A percentile compares a stretch with the other conserved stretches of the same genome.
phyloP scores from a whole-genome alignment of 2,113 vertebrate genomes.

The Sterna hirundo region DNA sequence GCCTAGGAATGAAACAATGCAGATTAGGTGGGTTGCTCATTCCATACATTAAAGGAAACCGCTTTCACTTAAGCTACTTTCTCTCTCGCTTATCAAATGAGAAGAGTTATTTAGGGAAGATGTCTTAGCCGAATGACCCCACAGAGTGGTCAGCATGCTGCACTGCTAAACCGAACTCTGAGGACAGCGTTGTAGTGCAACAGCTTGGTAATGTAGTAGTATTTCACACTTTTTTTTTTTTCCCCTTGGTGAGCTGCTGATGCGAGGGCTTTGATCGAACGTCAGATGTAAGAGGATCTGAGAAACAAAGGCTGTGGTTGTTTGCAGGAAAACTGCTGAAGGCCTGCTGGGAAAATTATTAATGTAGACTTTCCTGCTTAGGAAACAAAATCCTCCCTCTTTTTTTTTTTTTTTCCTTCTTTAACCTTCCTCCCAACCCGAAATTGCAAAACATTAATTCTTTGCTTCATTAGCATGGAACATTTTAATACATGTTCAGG shows the following conservation, averaged over 20 bases:
- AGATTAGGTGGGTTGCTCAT: neutral
- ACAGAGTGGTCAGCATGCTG: neutral
- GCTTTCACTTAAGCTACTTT: neutral
- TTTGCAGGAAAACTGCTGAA: conserved; percentile 72
- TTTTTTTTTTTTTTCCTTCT: neutral
- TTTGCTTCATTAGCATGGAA: conserved; percentile 70
- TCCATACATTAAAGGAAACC: neutral
- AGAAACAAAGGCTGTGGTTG: conserved; percentile 77
- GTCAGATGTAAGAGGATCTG: conserved; percentile 81
- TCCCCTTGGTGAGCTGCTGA: conserved; percentile 60
- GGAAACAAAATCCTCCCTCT: conserved; percentile 72
- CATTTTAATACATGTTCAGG: conserved; percentile 71
- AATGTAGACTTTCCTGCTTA: conserved; percentile 82
- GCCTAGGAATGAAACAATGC: neutral
- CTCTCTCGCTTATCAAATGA: neutral
- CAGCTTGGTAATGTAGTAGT: conserved; percentile 12
- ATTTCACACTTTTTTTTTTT: neutral
- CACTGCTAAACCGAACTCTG: neutral
- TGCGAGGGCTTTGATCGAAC: conserved; percentile 71
- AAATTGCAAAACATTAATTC: conserved; percentile 71
- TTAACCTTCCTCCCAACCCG: conserved; percentile 20
- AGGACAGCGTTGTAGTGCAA: conserved; percentile 32
- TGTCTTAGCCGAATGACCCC: neutral
- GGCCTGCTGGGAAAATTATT: conserved; percentile 83
- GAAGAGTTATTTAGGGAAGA: neutral